Conservation (phyloP, 2,888 invertebrate species). For the Hypselothyrea guttata region DNA sequence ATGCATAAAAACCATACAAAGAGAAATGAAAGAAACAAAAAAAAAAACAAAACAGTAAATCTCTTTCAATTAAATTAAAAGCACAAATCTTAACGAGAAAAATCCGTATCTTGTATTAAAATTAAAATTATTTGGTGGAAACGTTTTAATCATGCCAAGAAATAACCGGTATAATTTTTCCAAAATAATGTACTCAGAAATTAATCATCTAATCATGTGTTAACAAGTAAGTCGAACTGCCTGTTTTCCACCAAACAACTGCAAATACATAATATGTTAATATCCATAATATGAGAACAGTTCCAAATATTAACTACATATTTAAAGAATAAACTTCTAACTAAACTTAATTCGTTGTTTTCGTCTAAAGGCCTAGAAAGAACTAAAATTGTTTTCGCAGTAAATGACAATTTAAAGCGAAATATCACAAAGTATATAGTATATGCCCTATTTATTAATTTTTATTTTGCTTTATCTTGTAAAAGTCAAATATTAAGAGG, state of each 20-base stretch:
- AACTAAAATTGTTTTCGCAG: too few relatives aligned
- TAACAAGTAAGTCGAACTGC: constrained; percentile 5
- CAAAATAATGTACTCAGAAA: neutral
- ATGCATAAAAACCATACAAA: too few relatives aligned
- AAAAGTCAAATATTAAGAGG: too few relatives aligned
- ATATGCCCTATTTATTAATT: too few relatives aligned
- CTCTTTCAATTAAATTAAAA: constrained; percentile 26
- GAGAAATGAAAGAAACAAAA: constrained; percentile 6
- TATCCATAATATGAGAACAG: constrained; percentile 65
- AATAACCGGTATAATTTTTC: too few relatives aligned
- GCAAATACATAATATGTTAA: constrained; percentile 46
- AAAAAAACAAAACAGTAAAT: too few relatives aligned
- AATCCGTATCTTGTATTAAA: constrained; percentile 11
- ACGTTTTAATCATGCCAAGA: too few relatives aligned
- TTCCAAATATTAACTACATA: constrained; percentile 59
- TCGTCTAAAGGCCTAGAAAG: too few relatives aligned
- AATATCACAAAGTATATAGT: too few relatives aligned
- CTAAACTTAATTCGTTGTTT: constrained; percentile 25
- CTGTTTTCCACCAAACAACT: constrained; percentile 41
- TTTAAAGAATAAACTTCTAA: constrained; percentile 62
- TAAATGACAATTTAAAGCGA: too few relatives aligned
- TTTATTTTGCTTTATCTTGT: too few relatives aligned
- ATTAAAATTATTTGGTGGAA: too few relatives aligned
- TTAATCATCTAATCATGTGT: neutral
- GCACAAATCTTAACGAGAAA: constrained; percentile 32